phyloP scores from a whole-genome alignment of 2,113 vertebrate genomes.

The human (Homo sapiens) region GRCh38 chr22:45762001-45762500 shows the following conservation, averaged over 20 bases:
- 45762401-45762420: neutral
- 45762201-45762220: neutral
- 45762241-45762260: neutral
- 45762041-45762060: neutral
- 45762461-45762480: accelerated
- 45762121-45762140: neutral
- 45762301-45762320: neutral
- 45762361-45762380: neutral
- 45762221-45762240: neutral
- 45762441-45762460: neutral
- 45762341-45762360: neutral
- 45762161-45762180: neutral
- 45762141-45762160: neutral
- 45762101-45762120: neutral
- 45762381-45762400: neutral
- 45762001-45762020: neutral
- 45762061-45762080: neutral
- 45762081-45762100: neutral
- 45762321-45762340: neutral
- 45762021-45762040: neutral
- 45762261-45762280: neutral
- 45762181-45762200: accelerated
- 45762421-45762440: neutral
- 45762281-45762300: neutral
- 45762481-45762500: accelerated